A percentile compares a stretch with the other conserved stretches of the same genome.
Conservation (phyloP, 2,113 vertebrate genomes). For the Anarrhichthys ocellatus region DNA sequence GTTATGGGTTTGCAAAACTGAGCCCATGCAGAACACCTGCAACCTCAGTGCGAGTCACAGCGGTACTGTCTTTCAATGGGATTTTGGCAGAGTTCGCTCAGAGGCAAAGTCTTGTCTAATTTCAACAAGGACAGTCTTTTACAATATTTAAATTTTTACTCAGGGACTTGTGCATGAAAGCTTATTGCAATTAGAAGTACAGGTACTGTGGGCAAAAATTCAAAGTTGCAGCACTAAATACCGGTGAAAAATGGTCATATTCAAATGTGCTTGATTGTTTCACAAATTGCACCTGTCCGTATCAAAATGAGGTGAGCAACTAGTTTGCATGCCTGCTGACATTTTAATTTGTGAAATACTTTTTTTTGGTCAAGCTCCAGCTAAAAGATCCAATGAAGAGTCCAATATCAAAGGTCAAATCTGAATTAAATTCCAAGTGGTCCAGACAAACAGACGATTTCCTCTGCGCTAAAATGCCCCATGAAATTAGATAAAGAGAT, state of each 20-base stretch:
- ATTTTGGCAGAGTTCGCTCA: neutral
- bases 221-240: neutral
- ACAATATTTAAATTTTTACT: neutral
- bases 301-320: neutral
- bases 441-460: neutral
- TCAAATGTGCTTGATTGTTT: neutral
- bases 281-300: neutral
- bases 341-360: neutral
- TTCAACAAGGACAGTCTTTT: neutral
- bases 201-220: neutral
- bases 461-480: neutral
- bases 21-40: too few relatives aligned
- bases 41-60: neutral
- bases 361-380: neutral
- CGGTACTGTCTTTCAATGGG: neutral
- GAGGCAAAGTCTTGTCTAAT: neutral
- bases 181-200: neutral
- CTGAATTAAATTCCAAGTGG: slow-evolving; percentile 20
- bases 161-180: neutral
- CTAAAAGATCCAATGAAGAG: neutral
- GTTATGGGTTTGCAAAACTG: neutral
- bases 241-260: neutral
- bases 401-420: slow-evolving; percentile 16
- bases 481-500: slow-evolving; percentile 12
- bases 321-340: neutral